These are phyloP conservation scores for Peromyscus californicus DNA, from an alignment of 2,113 vertebrate species.

Conservation along the genomic window DNA sequence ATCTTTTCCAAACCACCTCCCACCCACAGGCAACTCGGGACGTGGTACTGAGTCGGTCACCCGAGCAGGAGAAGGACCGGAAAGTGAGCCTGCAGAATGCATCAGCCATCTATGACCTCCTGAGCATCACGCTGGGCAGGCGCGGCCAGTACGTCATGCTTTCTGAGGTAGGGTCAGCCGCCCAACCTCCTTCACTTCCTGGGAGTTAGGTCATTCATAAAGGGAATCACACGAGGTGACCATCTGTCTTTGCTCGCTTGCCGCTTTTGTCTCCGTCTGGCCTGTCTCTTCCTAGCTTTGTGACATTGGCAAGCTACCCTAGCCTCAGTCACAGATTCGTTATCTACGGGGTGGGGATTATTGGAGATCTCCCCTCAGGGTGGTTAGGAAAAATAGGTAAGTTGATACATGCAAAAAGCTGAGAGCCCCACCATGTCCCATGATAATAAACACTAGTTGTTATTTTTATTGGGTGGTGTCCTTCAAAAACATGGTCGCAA, in stretches of 20 bases:
- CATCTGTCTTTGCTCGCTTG: not conserved
- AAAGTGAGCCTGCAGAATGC: conserved; percentile 93
- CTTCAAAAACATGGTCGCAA: not conserved
- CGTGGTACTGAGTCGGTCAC: conserved; percentile 95
- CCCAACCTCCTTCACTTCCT: rapidly evolving
- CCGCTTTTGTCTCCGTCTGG: not conserved
- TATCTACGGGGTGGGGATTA: not conserved
- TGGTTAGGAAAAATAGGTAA: not conserved
- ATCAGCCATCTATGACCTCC: conserved; percentile 95
- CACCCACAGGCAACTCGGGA: conserved; percentile 93
- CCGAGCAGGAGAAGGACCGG: conserved; percentile 94
- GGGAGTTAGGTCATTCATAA: rapidly evolving
- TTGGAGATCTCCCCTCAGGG: not conserved
- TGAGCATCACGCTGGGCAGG: conserved; percentile 97
- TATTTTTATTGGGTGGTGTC: not conserved
- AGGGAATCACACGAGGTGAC: not conserved
- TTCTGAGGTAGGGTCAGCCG: conserved; percentile 91
- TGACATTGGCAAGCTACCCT: not conserved
- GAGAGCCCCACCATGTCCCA: not conserved
- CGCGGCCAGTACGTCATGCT: conserved; percentile 98
- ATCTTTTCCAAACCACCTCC: not conserved
- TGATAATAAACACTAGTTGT: not conserved
- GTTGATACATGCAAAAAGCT: not conserved
- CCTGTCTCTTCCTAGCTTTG: not conserved
- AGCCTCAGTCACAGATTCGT: not conserved